Percentiles rank a stretch among this genome's conserved stretches.
Conservation (phyloP, 2,888 invertebrate genomes). For the Drosophila nigricruria region DNA sequence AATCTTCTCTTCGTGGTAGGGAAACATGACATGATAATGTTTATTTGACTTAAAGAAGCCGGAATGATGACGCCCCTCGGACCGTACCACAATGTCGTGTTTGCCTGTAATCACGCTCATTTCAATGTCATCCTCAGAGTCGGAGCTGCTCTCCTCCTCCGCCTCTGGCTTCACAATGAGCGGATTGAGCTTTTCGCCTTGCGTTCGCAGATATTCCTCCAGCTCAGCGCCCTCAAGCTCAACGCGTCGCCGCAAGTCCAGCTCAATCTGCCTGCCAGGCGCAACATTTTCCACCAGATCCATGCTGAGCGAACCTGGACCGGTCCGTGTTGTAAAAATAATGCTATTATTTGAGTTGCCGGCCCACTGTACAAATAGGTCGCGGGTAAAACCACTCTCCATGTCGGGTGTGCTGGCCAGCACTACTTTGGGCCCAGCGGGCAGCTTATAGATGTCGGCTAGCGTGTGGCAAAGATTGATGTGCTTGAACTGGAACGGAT, state of each 20-base stretch:
- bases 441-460: constrained; percentile 93
- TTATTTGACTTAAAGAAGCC: constrained; percentile 95
- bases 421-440: constrained; percentile 95
- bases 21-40: constrained; percentile 98
- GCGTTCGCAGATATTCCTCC: constrained; percentile 90
- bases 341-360: constrained; percentile 96
- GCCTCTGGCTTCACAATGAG: constrained; percentile 87
- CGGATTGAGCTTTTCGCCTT: constrained; percentile 86
- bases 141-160: constrained; percentile 90
- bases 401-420: constrained; percentile 97
- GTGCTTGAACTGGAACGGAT: constrained; percentile 98
- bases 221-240: constrained; percentile 92
- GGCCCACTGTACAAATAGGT: constrained; percentile 97
- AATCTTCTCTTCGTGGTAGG: constrained; percentile 95
- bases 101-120: constrained; percentile 94
- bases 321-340: constrained; percentile 94
- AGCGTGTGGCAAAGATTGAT: constrained; percentile 97
- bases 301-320: constrained; percentile 92
- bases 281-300: constrained; percentile 92
- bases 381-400: constrained; percentile 97
- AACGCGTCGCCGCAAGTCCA: constrained; percentile 90
- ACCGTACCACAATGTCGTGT: constrained; percentile 95
- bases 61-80: constrained; percentile 89
- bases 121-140: constrained; percentile 93
- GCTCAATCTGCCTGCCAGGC: constrained; percentile 89